Base-by-base conservation (phyloP, 2,797 vertebrate genomes). In the Muscicapa comitata region DNA sequence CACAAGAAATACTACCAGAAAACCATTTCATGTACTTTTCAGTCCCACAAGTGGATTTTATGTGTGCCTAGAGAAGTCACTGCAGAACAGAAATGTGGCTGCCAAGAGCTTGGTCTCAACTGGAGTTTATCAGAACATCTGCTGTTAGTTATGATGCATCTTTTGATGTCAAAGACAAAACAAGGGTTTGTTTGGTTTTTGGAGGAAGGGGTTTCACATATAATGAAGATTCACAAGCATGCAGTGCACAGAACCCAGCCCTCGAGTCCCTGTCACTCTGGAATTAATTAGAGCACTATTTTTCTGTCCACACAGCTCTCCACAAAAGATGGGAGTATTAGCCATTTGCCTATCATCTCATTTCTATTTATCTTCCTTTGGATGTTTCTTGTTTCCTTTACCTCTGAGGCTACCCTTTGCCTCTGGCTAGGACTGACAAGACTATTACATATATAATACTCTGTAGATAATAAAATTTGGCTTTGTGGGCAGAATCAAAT, bases 111-210 rank as follows among this genome's bases (percentile, higher is more conserved):
- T 86, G 72, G 24, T 93, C 58, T 90, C 62, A 59, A 42, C 18
- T 93, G 86, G 61, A 90, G 94, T 90, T 91, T 91, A 93, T 93
- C 40, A 0, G 62, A 82, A 88, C 89, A 92, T 94, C 94, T 96
- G 92, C 42, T 88, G 13, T 72, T 94, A 83, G 65, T 95, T 94
- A 93, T 47, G 33, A 40, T 68, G 57, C 57, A 33, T 83, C 84
- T 87, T 94, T 96, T 97, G 86, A 95, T 92, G 75, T 94, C 70
- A 88, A 94, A 95, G 72, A 83, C 87, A 89, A 81, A 93, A 89
- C 84, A 92, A 96, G 68, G n/a, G 24, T 91, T 95, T 91, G 73
- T 88, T 96, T 88, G 78, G 51, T 77, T 95, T 89, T 38, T 43
- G 45, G 35, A 91, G 68, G 91, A 95, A 86, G 53, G 61, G 62